Percentiles rank a stretch among this genome's conserved stretches.
Conservation (phyloP, 2,113 vertebrate species). For the Sapajus apella region DNA sequence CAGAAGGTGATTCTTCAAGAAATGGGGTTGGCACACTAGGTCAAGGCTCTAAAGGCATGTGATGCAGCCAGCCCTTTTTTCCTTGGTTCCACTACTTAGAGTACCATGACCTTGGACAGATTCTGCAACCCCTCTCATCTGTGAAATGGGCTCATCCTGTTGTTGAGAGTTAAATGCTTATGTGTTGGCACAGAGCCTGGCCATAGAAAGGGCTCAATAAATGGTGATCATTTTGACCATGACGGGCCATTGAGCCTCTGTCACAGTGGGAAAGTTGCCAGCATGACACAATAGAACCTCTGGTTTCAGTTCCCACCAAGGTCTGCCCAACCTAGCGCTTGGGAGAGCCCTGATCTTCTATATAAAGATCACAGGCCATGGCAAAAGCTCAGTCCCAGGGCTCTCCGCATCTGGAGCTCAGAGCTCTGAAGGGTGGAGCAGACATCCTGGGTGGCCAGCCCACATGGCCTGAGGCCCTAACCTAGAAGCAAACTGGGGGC, state of each 20-base stretch:
- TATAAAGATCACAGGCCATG: background rate
- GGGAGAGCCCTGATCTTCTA: background rate
- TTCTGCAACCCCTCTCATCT: background rate
- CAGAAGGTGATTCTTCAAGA: background rate
- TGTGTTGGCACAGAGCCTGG: background rate
- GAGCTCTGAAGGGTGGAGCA: background rate
- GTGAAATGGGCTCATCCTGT: background rate
- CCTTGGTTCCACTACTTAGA: background rate
- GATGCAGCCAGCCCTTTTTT: background rate
- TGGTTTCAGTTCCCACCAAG: background rate
- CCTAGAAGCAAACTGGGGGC: background rate
- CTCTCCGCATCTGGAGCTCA: background rate
- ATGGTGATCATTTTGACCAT: background rate
- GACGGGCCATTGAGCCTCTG: background rate
- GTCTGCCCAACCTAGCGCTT: background rate
- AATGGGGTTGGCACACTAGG: fast-evolving
- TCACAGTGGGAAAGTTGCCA: too few species aligned
- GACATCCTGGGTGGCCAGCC: background rate
- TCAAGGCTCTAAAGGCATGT: background rate
- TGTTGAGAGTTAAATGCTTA: background rate
- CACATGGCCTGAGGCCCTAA: background rate
- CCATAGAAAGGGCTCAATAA: background rate
- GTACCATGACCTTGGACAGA: background rate
- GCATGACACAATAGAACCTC: background rate
- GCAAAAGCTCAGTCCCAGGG: background rate